Evolutionary conservation across 2,888 invertebrate species (phyloP).

Genomic region (Caenorhabditis macrosperma): DNA sequence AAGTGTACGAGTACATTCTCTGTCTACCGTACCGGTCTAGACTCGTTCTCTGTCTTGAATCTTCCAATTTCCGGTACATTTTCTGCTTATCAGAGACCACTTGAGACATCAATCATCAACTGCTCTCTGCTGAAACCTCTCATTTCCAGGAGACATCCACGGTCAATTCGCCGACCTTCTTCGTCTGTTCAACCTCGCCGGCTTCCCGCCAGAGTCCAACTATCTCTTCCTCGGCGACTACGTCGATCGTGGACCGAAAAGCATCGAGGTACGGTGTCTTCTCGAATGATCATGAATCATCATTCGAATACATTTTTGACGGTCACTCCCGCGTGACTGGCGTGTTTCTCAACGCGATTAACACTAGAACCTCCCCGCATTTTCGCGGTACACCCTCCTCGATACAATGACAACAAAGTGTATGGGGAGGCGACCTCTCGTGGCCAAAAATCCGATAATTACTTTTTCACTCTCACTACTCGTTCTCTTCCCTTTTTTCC

Average conservation of each 20-base stretch:
- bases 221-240: slow-evolving; percentile 74
- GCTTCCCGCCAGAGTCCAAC: slow-evolving; percentile 72
- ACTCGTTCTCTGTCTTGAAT: neutral
- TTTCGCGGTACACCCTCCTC: slow-evolving; percentile 8
- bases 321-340: slow-evolving; percentile 45
- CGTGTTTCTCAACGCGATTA: slow-evolving; percentile 45
- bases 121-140: neutral
- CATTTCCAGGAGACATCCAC: slow-evolving; percentile 76
- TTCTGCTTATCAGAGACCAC: no score
- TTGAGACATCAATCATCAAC: neutral
- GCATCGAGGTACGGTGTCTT: slow-evolving; percentile 66
- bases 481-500: neutral
- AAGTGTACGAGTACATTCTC: neutral
- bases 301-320: slow-evolving; percentile 16
- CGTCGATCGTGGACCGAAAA: slow-evolving; percentile 74
- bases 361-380: slow-evolving; percentile 16
- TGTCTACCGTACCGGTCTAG: neutral
- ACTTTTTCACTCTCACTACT: slow-evolving; percentile 16
- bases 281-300: slow-evolving; percentile 35
- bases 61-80: neutral
- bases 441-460: slow-evolving; percentile 32
- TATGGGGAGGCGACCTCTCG: neutral
- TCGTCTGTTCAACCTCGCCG: slow-evolving; percentile 70
- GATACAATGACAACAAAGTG: slow-evolving; percentile 30
- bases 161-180: slow-evolving; percentile 75